These are phyloP conservation scores for Drosophila nikananu DNA, from an alignment of 1,140 invertebrate genomes.

Conservation along the genomic window DNA sequence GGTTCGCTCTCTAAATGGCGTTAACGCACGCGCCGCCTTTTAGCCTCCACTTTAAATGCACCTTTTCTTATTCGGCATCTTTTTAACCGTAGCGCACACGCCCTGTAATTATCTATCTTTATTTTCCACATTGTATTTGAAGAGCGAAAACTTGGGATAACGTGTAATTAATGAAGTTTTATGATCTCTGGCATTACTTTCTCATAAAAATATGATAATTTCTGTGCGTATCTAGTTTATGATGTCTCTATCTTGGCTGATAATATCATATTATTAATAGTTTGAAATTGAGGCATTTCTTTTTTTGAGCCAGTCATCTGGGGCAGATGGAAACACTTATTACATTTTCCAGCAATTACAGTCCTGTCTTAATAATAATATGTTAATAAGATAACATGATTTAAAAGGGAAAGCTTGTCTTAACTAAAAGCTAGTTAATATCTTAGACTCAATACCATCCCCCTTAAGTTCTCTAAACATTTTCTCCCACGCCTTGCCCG, in stretches of 20 bases:
- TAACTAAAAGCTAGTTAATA: neutral
- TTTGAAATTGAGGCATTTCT: constrained; percentile 29
- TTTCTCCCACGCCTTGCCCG: neutral
- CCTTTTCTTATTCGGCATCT: constrained; percentile 43
- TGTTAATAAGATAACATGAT: neutral
- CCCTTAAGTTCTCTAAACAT: neutral
- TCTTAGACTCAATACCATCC: neutral
- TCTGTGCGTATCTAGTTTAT: constrained; percentile 35
- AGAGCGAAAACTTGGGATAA: constrained; percentile 41
- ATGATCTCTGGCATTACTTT: constrained; percentile 38
- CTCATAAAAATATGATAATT: constrained; percentile 63
- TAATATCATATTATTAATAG: constrained; percentile 43
- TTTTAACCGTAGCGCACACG: constrained; percentile 19
- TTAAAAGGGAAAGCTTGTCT: neutral
- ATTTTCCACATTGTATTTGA: constrained; percentile 25
- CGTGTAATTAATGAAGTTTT: constrained; percentile 72
- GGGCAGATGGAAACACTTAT: constrained; percentile 24
- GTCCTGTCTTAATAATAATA: neutral
- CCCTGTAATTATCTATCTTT: constrained; percentile 58
- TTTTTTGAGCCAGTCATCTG: constrained; percentile 49
- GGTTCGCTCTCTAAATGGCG: constrained; percentile 60
- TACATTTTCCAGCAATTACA: neutral
- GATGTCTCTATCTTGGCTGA: constrained; percentile 61
- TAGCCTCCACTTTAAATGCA: constrained; percentile 33
- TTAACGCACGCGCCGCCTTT: constrained; percentile 46